A percentile compares a stretch with the other conserved stretches of the same genome.
Evolutionary conservation across 2,888 invertebrate genomes (phyloP).

Genomic region (Amphipyra berbera): DNA sequence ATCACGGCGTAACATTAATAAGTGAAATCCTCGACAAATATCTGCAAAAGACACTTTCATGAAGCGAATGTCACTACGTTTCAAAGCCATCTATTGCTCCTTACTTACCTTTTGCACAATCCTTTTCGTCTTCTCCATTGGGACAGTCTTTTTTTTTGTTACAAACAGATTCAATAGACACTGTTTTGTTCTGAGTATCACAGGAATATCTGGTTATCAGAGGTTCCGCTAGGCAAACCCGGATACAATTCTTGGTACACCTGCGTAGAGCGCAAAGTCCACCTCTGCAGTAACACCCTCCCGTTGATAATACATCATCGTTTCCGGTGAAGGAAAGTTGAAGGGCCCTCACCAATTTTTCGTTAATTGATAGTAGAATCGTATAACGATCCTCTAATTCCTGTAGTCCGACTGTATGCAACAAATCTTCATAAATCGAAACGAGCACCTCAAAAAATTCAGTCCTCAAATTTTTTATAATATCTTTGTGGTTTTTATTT

Average conservation of each 20-base stretch:
- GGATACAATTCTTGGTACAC: slow-evolving; percentile 71
- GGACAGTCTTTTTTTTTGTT: slow-evolving; percentile 74
- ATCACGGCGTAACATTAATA: slow-evolving; percentile 67
- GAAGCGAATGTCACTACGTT: neutral
- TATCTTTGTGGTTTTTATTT: slow-evolving; percentile 47
- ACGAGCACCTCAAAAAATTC: slow-evolving; percentile 65
- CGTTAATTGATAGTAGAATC: slow-evolving; percentile 68
- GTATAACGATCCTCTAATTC: slow-evolving; percentile 66
- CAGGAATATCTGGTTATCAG: slow-evolving; percentile 72
- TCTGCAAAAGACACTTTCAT: slow-evolving; percentile 63
- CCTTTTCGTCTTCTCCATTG: slow-evolving; percentile 74
- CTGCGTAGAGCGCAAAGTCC: slow-evolving; percentile 66
- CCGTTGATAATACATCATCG: slow-evolving; percentile 62
- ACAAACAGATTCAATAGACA: slow-evolving; percentile 72
- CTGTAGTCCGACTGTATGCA: slow-evolving; percentile 40
- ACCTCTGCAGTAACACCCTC: slow-evolving; percentile 73
- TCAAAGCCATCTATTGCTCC: slow-evolving; percentile 1
- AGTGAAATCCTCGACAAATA: slow-evolving; percentile 74
- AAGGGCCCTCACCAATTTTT: slow-evolving; percentile 72
- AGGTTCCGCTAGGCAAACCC: slow-evolving; percentile 71
- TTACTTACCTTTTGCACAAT: slow-evolving; percentile 72
- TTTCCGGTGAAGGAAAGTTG: slow-evolving; percentile 78
- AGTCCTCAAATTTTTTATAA: slow-evolving; percentile 67
- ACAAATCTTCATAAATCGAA: slow-evolving; percentile 67
- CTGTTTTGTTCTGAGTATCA: slow-evolving; percentile 54